Evolutionary conservation across 2,888 invertebrate species (phyloP).

Genomic region (Barypeithes pellucidus): DNA sequence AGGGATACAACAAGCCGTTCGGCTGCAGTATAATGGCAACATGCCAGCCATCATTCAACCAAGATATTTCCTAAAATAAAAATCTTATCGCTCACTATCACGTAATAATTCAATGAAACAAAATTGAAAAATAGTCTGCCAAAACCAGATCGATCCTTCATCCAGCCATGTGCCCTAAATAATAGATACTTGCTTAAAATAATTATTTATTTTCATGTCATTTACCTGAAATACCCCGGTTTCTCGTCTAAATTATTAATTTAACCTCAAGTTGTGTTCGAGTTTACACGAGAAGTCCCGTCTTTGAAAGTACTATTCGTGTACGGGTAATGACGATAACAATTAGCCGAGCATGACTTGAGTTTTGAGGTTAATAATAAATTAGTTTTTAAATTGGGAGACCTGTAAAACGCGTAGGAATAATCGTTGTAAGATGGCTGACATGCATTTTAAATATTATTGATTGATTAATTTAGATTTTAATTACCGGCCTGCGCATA

Average conservation of each 20-base stretch:
- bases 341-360: neutral
- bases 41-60: too few relatives aligned
- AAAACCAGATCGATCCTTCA: slow-evolving; percentile 37
- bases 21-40: too few relatives aligned
- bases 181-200: slow-evolving; percentile 42
- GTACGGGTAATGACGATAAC: neutral
- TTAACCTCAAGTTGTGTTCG: slow-evolving; percentile 32
- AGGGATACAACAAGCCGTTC: too few relatives aligned
- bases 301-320: slow-evolving; percentile 7
- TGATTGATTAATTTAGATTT: neutral
- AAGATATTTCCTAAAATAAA: too few relatives aligned
- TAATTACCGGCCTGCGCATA: neutral
- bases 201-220: slow-evolving; percentile 46
- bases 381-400: slow-evolving; percentile 8
- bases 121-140: slow-evolving; percentile 4
- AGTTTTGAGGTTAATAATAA: slow-evolving; percentile 7
- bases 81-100: neutral
- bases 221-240: slow-evolving; percentile 41
- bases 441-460: neutral
- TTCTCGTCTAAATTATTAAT: slow-evolving; percentile 48
- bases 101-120: neutral
- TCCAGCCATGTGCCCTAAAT: slow-evolving; percentile 34
- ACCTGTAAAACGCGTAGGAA: neutral
- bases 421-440: neutral
- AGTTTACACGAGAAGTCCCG: slow-evolving; percentile 13